phyloP scores from a whole-genome alignment of 2,888 invertebrate genomes.

The Alentia gelatinosa region DNA sequence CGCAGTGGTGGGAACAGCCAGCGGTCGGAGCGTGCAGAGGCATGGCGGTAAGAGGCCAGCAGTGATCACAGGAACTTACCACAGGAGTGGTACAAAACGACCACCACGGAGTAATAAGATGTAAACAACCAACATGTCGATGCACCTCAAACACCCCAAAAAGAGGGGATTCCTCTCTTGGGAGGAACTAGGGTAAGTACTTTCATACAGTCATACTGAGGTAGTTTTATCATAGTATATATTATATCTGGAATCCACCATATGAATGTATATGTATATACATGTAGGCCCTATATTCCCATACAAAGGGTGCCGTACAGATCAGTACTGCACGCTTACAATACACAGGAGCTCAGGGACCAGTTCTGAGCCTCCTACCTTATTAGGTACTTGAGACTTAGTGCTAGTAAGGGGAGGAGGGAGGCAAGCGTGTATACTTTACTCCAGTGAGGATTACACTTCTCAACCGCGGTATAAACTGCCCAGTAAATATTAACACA shows the following conservation, averaged over 20 bases:
- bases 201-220: neutral
- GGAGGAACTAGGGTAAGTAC: constrained; percentile 72
- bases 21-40: no score
- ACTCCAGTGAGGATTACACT: no score
- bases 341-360: neutral
- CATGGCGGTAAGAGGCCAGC: no score
- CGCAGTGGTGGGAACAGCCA: no score
- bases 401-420: neutral
- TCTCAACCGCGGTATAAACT: no score
- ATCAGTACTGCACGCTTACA: neutral
- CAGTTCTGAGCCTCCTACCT: neutral
- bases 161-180: constrained; percentile 70
- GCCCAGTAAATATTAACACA: no score
- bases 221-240: neutral
- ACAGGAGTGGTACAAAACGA: no score
- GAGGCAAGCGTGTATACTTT: no score
- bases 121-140: constrained; percentile 44
- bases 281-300: neutral
- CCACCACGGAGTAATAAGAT: no score
- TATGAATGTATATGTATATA: neutral
- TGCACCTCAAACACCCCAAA: constrained; percentile 72
- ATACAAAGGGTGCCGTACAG: neutral
- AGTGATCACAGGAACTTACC: no score
- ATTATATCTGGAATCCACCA: neutral
- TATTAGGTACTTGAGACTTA: constrained; percentile 1